Conservation (phyloP, 2,888 invertebrate genomes). For the Leptopilina myrica region DNA sequence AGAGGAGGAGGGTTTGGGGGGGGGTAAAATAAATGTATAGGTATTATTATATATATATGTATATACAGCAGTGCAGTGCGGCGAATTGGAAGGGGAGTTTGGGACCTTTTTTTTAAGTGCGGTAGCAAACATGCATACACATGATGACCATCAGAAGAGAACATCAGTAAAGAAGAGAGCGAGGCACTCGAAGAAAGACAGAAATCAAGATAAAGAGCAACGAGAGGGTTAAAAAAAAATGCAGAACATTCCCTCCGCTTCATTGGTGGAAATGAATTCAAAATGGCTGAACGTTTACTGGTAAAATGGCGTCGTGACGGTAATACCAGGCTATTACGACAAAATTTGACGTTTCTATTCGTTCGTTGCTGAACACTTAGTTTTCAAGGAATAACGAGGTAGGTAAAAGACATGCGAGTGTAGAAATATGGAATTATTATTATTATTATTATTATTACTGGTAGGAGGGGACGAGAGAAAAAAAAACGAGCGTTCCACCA, state of each 20-base stretch:
- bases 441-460: background rate
- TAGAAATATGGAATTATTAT: constrained; percentile 18
- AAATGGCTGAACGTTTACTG: constrained; percentile 70
- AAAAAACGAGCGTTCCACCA: background rate
- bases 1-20: constrained; percentile 57
- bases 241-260: constrained; percentile 58
- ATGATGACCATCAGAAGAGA: constrained; percentile 7
- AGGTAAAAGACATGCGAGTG: constrained; percentile 13
- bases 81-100: constrained; percentile 42
- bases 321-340: constrained; percentile 64
- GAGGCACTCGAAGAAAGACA: constrained; percentile 50
- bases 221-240: constrained; percentile 62
- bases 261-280: constrained; percentile 75
- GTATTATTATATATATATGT: too few species aligned
- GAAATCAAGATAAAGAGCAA: constrained; percentile 50
- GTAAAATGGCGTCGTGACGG: constrained; percentile 71
- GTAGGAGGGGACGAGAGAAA: constrained; percentile 15
- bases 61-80: too few species aligned
- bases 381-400: constrained; percentile 14
- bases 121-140: constrained; percentile 48
- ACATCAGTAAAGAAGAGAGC: constrained; percentile 31
- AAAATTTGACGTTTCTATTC: constrained; percentile 70
- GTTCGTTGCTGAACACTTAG: constrained; percentile 20
- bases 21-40: constrained; percentile 73
- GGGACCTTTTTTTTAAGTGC: constrained; percentile 49